Percentiles rank a stretch among this genome's conserved stretches.
Conservation (phyloP, 2,797 vertebrate genomes). For the Lindbergichthys nudifrons region DNA sequence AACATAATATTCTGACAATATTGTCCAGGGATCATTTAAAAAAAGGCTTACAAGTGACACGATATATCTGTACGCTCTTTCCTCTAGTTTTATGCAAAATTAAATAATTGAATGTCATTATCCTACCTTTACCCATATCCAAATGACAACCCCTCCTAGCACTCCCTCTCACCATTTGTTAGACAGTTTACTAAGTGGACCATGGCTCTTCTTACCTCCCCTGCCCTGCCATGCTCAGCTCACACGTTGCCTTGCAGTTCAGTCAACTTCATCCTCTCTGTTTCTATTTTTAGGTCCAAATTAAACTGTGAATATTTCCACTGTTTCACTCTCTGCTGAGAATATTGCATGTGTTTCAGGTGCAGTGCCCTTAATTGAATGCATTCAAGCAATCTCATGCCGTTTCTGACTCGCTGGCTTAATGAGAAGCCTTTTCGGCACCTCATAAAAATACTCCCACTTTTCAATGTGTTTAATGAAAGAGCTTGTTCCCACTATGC, state of each 20-base stretch:
- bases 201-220: slow-evolving; percentile 1
- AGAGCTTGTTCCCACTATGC: neutral
- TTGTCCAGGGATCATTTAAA: too few relatives aligned
- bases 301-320: slow-evolving; percentile 13
- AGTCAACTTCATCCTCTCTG: slow-evolving; percentile 3
- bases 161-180: neutral
- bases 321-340: slow-evolving; percentile 6
- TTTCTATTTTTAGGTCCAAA: slow-evolving; percentile 36
- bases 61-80: neutral
- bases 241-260: slow-evolving; percentile 24
- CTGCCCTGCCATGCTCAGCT: neutral
- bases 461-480: slow-evolving; percentile 16
- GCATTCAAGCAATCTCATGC: neutral
- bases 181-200: slow-evolving; percentile 31
- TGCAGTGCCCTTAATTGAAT: slow-evolving; percentile 1
- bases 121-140: slow-evolving; percentile 13
- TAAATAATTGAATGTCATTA: too few relatives aligned
- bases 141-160: slow-evolving; percentile 42
- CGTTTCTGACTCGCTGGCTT: neutral
- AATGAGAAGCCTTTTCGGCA: slow-evolving; percentile 23
- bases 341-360: slow-evolving; percentile 35
- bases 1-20: too few relatives aligned
- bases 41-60: neutral
- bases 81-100: neutral
- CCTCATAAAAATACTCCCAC: neutral